Evolutionary conservation across 2,797 vertebrate species (phyloP), one percentile per base, ranked within the genome.

Genomic region (Leptatherina wallacei): DNA sequence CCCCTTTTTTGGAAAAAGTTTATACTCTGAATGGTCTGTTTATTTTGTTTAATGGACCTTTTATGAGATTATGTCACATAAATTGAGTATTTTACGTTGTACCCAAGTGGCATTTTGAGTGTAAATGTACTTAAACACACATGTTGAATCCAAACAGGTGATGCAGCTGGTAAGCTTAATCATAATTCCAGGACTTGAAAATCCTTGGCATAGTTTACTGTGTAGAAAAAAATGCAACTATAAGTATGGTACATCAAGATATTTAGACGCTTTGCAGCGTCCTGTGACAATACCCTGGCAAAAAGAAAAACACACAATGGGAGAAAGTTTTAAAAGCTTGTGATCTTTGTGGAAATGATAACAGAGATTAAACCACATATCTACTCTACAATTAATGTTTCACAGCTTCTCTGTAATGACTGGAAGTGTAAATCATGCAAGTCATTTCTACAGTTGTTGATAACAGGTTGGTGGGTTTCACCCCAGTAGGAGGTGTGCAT

Each of bases 361-460:
- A 47, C 30, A 49, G 33, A 69, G 52, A 40, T 44, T n/a, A 73
- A 32, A 61, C 44, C 6, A 64, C 13, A 35, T 20, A 56, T 47
- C 1, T 33, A 8, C n/a, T 55, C 55, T 14, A 57, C 40, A 63
- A 63, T 20, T 36, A 36, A 56, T 54, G 72, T 65, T n/a, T 27
- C 9, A 29, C 22, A 1, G 32, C 30, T 22, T 51, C 27, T 59
- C 24, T 63, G 40, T 35, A 59, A 78, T 59, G 22, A 42, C 47
- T 32, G 35, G 14, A 67, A 63, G 67, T 54, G 36, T 71, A 75
- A 69, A 71, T 65, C 30, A 32, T 32, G 30, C 6, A 32, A 67
- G 35, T 65, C 36, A 42, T 66, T 49, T 64, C 42, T 65, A 49
- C 64, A 60, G 58, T 0, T 66, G 69, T 60, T 61, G 0, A 47